Percentiles rank a stretch among this genome's conserved stretches.
phyloP scores from a whole-genome alignment of 2,888 invertebrate species.

The Anodontia alba region DNA sequence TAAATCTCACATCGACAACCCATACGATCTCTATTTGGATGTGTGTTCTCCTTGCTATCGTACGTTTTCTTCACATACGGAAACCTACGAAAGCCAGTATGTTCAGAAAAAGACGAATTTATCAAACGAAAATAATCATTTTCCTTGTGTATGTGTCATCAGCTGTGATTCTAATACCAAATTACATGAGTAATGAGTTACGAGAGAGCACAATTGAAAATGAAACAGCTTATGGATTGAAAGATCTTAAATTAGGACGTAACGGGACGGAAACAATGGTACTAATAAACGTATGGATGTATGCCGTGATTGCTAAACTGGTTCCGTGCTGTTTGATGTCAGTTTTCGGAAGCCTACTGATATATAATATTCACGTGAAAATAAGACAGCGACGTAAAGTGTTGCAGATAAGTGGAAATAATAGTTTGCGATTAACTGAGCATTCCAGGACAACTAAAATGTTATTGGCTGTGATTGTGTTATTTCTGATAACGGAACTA shows the following conservation, averaged over 20 bases:
- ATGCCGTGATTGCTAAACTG: conserved; percentile 95
- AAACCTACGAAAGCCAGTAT: conserved; percentile 91
- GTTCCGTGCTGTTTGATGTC: conserved; percentile 95
- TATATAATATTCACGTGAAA: conserved; percentile 78
- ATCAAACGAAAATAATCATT: conserved; percentile 91
- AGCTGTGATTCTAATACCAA: conserved; percentile 92
- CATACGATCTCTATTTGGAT: conserved; percentile 97
- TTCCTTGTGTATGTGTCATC: conserved; percentile 94
- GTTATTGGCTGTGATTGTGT: conserved; percentile 93
- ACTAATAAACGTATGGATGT: conserved; percentile 92
- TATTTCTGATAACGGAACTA: conserved; percentile 95
- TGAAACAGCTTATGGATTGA: conserved; percentile 68
- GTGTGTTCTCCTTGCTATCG: conserved; percentile 95
- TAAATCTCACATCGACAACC: conserved; percentile 93
- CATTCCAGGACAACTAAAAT: conserved; percentile 93
- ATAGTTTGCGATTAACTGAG: conserved; percentile 72
- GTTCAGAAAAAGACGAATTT: conserved; percentile 88
- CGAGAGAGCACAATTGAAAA: conserved; percentile 58
- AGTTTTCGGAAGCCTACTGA: conserved; percentile 86
- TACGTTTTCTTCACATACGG: conserved; percentile 90
- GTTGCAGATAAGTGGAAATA: conserved; percentile 74
- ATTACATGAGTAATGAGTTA: conserved; percentile 90
- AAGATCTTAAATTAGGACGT: conserved; percentile 69
- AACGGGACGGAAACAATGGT: conserved; percentile 73
- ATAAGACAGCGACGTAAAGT: conserved; percentile 74